Percentiles rank a stretch among this genome's conserved stretches.
phyloP scores from a whole-genome alignment of 2,113 vertebrate species.

The Vulpes vulpes region DNA sequence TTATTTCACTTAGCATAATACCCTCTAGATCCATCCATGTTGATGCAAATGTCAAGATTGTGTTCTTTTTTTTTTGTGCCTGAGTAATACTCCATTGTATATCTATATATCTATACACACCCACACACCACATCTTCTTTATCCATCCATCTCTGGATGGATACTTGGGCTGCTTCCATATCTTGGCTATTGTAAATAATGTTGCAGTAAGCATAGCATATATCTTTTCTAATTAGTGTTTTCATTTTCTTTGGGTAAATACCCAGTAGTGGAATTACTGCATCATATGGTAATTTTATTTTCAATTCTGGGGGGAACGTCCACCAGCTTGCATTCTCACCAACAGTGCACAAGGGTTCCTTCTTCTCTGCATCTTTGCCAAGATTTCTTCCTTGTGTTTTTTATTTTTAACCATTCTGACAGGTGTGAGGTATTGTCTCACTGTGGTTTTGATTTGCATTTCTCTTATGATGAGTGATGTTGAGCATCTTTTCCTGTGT shows the following conservation, averaged over 20 bases:
- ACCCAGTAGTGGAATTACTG: neutral
- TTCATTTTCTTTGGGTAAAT: neutral
- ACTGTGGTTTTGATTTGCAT: neutral
- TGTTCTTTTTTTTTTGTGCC: neutral
- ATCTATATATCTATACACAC: neutral
- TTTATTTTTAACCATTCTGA: neutral
- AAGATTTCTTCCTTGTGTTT: neutral
- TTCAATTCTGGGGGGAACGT: neutral
- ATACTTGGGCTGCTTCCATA: neutral
- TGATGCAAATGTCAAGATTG: neutral
- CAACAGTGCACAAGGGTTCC: neutral
- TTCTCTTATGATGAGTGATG: neutral
- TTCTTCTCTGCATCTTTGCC: neutral
- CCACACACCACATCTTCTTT: neutral
- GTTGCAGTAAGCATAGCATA: neutral
- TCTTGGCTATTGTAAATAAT: neutral
- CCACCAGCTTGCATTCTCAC: neutral
- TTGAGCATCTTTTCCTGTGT: neutral
- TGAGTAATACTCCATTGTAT: neutral
- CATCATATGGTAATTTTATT: neutral
- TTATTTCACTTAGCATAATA: neutral
- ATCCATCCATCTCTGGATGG: neutral
- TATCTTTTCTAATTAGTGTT: neutral
- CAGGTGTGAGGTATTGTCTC: neutral
- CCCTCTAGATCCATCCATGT: neutral